Evolutionary conservation across 1,140 invertebrate genomes (phyloP), one percentile per base, ranked within the genome.

Genomic region (Micrasema longulum): DNA sequence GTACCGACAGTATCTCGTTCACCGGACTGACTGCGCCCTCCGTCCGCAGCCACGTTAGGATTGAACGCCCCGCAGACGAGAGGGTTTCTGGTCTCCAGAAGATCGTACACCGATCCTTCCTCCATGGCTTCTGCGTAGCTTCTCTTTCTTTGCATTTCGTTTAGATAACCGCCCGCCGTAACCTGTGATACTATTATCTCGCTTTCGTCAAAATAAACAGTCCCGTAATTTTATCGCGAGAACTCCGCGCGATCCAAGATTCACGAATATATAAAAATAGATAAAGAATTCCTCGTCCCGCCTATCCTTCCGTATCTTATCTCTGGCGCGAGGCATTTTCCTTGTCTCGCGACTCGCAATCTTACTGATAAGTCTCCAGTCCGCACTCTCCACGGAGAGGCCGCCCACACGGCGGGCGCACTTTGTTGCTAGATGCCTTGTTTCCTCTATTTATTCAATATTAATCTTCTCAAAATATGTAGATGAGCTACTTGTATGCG

Each of bases 111-210:
- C 43, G 62, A 47, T 26, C 68, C 74, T 43, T n/a, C 55, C 26
- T 60, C 71, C 48, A 76, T 71, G 22, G 71, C 74, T 60, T 76
- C 71, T 3, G 48, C 53, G 47, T 76, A 76, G 35, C 74, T 76
- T 67, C 64, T 72, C 62, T 71, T 72, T 63, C 71, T 70, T 50
- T 53, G 41, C 74, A 76, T 76, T 36, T 55, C 50, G 50, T 26
- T 31, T 55, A 53, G 41, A 64, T 36, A 68, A 68, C 50, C n/a
- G n/a, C n/a, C n/a, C n/a, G n/a, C n/a, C 23, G n/a, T 10, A 31
- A 47, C 11, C 38, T 31, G 67, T 69, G 67, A 69, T 69, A 48
- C 1, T 43, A 41, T 48, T 47, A 64, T 64, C 43, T 64, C 60
- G 60, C 22, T 62, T 62, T 62, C 38, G 18, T 62, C 12, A 22